Evolutionary conservation across 2,797 vertebrate genomes (phyloP).

Genomic region (Takifugu ocellatus): DNA sequence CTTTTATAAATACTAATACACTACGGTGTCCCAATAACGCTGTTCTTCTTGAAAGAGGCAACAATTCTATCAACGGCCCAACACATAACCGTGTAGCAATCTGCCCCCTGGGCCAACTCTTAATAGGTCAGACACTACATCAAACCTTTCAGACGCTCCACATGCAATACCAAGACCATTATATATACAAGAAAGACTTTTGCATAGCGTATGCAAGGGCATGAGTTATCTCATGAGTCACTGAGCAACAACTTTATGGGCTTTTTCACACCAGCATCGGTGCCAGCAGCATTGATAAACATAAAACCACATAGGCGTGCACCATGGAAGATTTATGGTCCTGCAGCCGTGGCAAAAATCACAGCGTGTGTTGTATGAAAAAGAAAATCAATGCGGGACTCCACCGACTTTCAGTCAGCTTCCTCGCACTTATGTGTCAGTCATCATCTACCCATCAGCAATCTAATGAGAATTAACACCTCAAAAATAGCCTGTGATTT

Average conservation of each 20-base stretch:
- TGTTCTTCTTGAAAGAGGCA: constrained; percentile 19
- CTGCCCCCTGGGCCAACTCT: constrained; percentile 42
- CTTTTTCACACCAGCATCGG: constrained; percentile 7
- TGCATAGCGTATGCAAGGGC: constrained; percentile 1
- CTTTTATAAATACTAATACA: constrained; percentile 64
- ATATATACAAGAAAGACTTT: constrained; percentile 26
- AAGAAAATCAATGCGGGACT: constrained; percentile 15
- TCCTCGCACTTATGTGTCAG: constrained; percentile 31
- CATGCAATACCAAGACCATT: constrained; percentile 21
- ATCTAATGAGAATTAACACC: constrained; percentile 63
- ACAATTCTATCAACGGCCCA: constrained; percentile 45
- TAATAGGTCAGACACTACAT: constrained; percentile 39
- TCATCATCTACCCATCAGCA: constrained; percentile 47
- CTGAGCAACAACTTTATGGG: constrained; percentile 12
- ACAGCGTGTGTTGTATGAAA: constrained; percentile 2
- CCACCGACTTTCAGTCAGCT: constrained; percentile 31
- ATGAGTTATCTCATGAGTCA: constrained; percentile 22
- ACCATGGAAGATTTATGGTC: constrained; percentile 2
- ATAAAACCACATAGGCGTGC: constrained; percentile 4
- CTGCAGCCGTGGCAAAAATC: constrained; percentile 3
- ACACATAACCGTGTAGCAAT: constrained; percentile 15
- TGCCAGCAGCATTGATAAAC: constrained; percentile 4
- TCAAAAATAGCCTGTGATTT: constrained; percentile 62
- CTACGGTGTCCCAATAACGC: constrained; percentile 23
- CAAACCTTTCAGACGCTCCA: constrained; percentile 42